phyloP scores from a whole-genome alignment of 2,113 vertebrate species.

The Pogonocichla stellata region DNA sequence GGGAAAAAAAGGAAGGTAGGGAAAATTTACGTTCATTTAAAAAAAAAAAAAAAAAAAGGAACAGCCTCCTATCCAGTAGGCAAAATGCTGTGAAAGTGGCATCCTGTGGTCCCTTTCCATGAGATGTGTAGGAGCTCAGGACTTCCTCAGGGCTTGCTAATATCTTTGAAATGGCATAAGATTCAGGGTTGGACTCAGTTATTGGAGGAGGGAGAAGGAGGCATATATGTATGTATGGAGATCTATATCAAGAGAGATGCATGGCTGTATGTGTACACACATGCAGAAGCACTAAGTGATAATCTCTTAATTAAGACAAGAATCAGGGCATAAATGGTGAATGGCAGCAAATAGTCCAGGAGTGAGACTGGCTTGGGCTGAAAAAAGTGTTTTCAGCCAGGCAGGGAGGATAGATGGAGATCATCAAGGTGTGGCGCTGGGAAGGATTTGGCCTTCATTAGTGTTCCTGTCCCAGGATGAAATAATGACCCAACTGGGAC shows the following conservation, averaged over 20 bases:
- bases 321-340: background rate
- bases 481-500: accelerated
- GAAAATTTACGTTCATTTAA: background rate
- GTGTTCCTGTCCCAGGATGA: background rate
- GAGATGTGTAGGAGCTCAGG: background rate
- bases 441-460: background rate
- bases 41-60: background rate
- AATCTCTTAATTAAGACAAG: background rate
- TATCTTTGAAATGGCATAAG: background rate
- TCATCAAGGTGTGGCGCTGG: background rate
- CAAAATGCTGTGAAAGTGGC: background rate
- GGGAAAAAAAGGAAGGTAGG: background rate
- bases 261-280: accelerated
- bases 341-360: background rate
- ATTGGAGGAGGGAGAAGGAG: background rate
- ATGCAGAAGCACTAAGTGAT: background rate
- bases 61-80: background rate
- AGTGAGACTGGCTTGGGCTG: background rate
- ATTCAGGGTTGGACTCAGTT: background rate
- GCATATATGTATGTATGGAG: accelerated
- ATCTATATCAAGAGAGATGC: background rate
- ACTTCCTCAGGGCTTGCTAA: background rate
- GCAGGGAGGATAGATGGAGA: background rate
- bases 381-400: background rate
- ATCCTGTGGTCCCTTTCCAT: background rate